These are phyloP conservation scores for Acleris cristana DNA, from an alignment of 2,888 invertebrate genomes.

Conservation along the genomic window DNA sequence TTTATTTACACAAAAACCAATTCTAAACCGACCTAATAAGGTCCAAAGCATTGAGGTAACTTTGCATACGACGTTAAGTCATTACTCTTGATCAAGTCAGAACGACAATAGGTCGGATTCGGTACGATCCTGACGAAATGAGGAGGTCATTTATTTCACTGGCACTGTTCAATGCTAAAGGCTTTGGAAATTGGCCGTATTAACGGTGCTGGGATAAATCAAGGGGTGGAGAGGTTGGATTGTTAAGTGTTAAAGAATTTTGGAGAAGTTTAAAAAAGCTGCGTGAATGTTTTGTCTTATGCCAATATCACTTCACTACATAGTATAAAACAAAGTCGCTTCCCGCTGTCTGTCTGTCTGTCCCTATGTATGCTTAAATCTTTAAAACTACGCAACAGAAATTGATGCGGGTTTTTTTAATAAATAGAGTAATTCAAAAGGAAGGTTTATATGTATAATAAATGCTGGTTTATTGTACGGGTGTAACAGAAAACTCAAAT, in stretches of 20 bases:
- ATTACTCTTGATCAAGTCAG: conserved; percentile 62
- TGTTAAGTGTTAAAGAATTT: not conserved
- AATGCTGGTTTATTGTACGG: too few species aligned
- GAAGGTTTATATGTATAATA: too few species aligned
- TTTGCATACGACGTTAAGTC: conserved; percentile 39
- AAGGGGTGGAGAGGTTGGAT: conserved; percentile 17
- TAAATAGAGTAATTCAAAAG: too few species aligned
- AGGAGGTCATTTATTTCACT: conserved; percentile 50
- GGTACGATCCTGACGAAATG: conserved; percentile 47
- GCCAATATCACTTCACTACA: too few species aligned
- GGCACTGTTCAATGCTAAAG: conserved; percentile 40
- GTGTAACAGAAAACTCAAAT: too few species aligned
- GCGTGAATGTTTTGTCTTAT: not conserved
- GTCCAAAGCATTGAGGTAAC: conserved; percentile 24
- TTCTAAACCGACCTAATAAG: conserved; percentile 14
- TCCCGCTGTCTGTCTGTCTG: too few species aligned
- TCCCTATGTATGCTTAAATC: too few species aligned
- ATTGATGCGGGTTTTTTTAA: too few species aligned
- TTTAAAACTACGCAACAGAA: too few species aligned
- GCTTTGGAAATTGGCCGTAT: conserved; percentile 37
- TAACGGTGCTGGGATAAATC: conserved; percentile 31
- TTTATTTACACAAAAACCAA: not conserved
- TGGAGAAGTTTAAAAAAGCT: not conserved
- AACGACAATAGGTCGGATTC: conserved; percentile 60
- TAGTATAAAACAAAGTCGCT: too few species aligned